Percentiles rank a stretch among this genome's conserved stretches.
Conservation (phyloP, 2,888 invertebrate species). For the Chloroclystis v-ata region DNA sequence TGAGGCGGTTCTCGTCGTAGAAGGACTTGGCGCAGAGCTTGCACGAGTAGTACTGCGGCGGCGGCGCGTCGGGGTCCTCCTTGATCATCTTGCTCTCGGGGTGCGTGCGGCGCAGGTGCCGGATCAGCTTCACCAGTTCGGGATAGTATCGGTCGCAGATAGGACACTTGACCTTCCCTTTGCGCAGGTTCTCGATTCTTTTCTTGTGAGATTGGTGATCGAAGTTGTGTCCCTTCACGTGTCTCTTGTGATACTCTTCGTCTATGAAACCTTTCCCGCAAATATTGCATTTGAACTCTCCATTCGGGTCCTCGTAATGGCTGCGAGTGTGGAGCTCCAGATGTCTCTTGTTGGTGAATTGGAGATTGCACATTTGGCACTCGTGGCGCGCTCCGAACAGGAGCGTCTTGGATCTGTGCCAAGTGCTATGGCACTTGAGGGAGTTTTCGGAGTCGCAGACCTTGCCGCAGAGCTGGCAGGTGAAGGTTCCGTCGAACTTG, state of each 20-base stretch:
- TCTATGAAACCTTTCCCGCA: constrained; percentile 76
- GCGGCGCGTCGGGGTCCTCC: constrained; percentile 66
- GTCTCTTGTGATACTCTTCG: constrained; percentile 67
- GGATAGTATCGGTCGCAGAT: constrained; percentile 66
- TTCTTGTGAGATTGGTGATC: constrained; percentile 63
- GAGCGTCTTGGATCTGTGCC: constrained; percentile 67
- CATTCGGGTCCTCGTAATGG: constrained; percentile 73
- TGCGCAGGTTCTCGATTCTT: constrained; percentile 58
- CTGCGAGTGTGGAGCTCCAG: constrained; percentile 65
- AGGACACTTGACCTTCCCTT: constrained; percentile 68
- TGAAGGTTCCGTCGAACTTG: constrained; percentile 50
- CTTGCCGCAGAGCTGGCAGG: constrained; percentile 69
- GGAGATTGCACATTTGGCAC: constrained; percentile 66
- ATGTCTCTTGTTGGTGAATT: constrained; percentile 69
- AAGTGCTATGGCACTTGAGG: constrained; percentile 62
- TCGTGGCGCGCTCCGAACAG: constrained; percentile 64
- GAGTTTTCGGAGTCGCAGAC: constrained; percentile 65
- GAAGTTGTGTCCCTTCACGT: constrained; percentile 75
- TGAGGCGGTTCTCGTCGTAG: constrained; percentile 54
- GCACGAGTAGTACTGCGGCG: constrained; percentile 58
- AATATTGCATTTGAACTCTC: constrained; percentile 69
- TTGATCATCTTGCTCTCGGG: constrained; percentile 76
- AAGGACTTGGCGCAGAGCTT: constrained; percentile 70
- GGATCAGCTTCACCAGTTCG: constrained; percentile 62
- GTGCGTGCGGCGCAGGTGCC: constrained; percentile 64